Evolutionary conservation across 2,888 invertebrate species (phyloP).

Genomic region (Apamea epomidion): DNA sequence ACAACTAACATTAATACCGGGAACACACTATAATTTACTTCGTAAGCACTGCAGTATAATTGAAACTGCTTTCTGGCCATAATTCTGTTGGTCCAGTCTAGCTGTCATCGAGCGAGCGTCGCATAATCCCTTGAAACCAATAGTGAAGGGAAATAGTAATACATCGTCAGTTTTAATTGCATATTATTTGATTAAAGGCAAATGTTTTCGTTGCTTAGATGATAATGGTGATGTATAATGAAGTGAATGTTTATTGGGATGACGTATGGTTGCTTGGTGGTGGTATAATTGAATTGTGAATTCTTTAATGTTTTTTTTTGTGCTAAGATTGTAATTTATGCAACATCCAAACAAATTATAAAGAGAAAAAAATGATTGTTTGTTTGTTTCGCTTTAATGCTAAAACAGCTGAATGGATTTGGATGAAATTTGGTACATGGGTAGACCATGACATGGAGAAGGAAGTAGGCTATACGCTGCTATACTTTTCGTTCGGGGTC

Average conservation of each 20-base stretch:
- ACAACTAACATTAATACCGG: conserved; percentile 59
- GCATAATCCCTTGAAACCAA: conserved; percentile 58
- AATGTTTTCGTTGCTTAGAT: conserved; percentile 37
- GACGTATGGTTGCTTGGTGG: neutral
- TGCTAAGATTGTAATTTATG: neutral
- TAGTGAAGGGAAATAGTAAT: conserved; percentile 60
- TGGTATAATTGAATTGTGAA: neutral
- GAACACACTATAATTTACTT: conserved; percentile 75
- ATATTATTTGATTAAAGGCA: conserved; percentile 57
- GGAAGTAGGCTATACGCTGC: neutral
- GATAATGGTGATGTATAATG: conserved; percentile 16
- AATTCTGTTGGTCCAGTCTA: conserved; percentile 74
- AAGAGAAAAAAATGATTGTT: neutral
- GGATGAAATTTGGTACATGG: neutral
- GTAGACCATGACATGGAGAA: neutral
- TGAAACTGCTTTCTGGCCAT: conserved; percentile 79
- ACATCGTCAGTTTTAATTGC: conserved; percentile 60
- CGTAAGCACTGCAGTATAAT: conserved; percentile 74
- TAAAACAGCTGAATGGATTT: neutral
- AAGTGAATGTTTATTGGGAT: neutral
- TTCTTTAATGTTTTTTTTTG: neutral
- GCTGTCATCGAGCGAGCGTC: conserved; percentile 63
- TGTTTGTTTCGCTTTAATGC: neutral
- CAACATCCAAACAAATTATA: neutral
- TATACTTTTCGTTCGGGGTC: neutral